Conservation (phyloP, 2,888 invertebrate species). For the Oxytorus armatus region DNA sequence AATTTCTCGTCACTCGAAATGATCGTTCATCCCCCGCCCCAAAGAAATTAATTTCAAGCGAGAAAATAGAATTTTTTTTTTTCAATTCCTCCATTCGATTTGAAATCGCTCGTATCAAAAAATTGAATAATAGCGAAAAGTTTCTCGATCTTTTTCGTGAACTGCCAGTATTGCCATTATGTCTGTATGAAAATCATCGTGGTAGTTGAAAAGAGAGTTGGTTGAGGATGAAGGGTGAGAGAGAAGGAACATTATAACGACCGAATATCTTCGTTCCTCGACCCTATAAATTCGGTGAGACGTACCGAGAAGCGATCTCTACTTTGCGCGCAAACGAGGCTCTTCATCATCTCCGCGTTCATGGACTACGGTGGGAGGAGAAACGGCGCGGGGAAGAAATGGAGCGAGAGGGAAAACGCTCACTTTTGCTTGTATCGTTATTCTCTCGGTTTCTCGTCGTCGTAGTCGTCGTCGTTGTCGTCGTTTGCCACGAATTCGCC, state of each 20-base stretch:
- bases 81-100: neutral
- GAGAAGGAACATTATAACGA: slow-evolving; percentile 42
- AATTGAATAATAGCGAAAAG: slow-evolving; percentile 12
- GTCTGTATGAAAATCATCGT: slow-evolving; percentile 13
- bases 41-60: neutral
- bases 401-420: slow-evolving; percentile 33
- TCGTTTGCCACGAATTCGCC: slow-evolving; percentile 52
- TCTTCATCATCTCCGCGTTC: slow-evolving; percentile 52
- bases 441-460: slow-evolving; percentile 1
- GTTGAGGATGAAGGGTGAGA: neutral
- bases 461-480: slow-evolving; percentile 14
- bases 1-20: too few species aligned
- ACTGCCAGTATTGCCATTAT: slow-evolving; percentile 14
- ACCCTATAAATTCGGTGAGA: slow-evolving; percentile 63
- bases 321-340: slow-evolving; percentile 59
- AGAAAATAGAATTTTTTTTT: neutral
- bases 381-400: neutral
- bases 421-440: slow-evolving; percentile 56
- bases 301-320: slow-evolving; percentile 59
- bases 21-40: too few species aligned
- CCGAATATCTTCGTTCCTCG: slow-evolving; percentile 47
- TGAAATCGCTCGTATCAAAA: neutral
- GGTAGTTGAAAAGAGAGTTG: slow-evolving; percentile 2
- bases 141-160: neutral
- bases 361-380: neutral